Evolutionary conservation across 2,888 invertebrate species (phyloP).

Genomic region (Napeogenes inachia): DNA sequence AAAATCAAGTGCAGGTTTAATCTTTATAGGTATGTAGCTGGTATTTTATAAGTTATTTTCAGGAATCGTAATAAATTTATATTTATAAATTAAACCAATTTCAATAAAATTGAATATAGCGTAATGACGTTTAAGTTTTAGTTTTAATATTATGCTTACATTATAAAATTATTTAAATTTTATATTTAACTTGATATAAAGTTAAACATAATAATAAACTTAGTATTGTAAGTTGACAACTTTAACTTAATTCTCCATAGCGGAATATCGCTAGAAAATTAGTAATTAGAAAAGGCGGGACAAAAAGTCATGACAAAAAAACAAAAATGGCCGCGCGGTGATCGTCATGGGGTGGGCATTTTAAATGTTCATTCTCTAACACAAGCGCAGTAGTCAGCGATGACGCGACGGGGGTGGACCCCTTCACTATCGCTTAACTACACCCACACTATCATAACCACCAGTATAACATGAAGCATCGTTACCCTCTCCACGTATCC

Average conservation of each 20-base stretch:
- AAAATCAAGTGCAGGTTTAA: no score
- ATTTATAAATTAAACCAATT: no score
- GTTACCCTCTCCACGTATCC: constrained; percentile 31
- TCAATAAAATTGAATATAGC: no score
- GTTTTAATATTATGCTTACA: constrained; percentile 1
- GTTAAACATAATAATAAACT: no score
- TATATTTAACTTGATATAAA: no score
- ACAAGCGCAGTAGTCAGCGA: constrained; percentile 72
- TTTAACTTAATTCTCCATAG: no score
- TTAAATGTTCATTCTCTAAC: constrained; percentile 74
- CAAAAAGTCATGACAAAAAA: constrained; percentile 44
- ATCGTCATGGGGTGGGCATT: constrained; percentile 72
- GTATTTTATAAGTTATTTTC: no score
- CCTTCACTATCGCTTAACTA: constrained; percentile 66
- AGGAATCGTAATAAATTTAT: no score
- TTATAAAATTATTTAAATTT: no score
- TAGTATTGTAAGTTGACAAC: no score
- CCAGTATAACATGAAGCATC: constrained; percentile 42
- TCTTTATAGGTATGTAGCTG: neutral
- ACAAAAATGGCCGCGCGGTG: constrained; percentile 65
- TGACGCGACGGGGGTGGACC: constrained; percentile 67
- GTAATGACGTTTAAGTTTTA: neutral
- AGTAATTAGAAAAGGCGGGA: constrained; percentile 31
- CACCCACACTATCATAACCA: constrained; percentile 47
- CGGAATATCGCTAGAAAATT: constrained; percentile 13